Base-by-base conservation (phyloP, 2,113 vertebrate genomes). In the Lophura nycthemera region DNA sequence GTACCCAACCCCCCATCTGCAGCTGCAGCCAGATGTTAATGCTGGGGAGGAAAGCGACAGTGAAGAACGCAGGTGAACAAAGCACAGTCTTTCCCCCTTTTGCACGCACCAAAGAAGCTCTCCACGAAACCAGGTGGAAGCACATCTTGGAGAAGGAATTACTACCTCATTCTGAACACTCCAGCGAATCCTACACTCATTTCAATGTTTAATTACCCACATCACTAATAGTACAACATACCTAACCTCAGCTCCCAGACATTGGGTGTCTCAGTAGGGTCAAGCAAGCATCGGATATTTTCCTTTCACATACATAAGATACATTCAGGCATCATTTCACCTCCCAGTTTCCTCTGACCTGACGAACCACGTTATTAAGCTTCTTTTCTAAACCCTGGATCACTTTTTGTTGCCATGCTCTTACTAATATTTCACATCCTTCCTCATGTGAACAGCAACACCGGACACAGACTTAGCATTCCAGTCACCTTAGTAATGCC, bases 371-470 rank as follows among this genome's bases (percentile, higher is more conserved):
- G 9, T 8, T 38, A 38, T 63, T 29, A 86, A 77, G 54, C 36
- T 43, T 48, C 7, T 18, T 72, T 85, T 89, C 36, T 60, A 89
- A 77, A 86, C 12, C 30, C 17, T 56, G 19, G 36, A 61, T 66
- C 75, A 32, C 54, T 50, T 90, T 91, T 27, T 59, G 47, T 88
- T 57, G 45, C 76, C 24, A 6, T 3, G 3, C 21, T 73, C 38
- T 69, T 79, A 76, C n/a, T 48, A 86, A 29, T 71, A 78, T 65
- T 90, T 93, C 72, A 84, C 40, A 71, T 65, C 47, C 73, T 94
- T 65, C 52, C 61, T 92, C 88, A 75, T 19, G 65, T 40, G 30
- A 86, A 54, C 69, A 78, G 73, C 57, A 86, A 88, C 89, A 88
- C 29, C 57, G 81, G 92, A 86, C 76, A 72, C 4, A 6, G 47